Percentiles rank a stretch among this genome's conserved stretches.
Evolutionary conservation across 1,140 invertebrate species (phyloP).

Genomic region (Thaumatotibia leucotreta): DNA sequence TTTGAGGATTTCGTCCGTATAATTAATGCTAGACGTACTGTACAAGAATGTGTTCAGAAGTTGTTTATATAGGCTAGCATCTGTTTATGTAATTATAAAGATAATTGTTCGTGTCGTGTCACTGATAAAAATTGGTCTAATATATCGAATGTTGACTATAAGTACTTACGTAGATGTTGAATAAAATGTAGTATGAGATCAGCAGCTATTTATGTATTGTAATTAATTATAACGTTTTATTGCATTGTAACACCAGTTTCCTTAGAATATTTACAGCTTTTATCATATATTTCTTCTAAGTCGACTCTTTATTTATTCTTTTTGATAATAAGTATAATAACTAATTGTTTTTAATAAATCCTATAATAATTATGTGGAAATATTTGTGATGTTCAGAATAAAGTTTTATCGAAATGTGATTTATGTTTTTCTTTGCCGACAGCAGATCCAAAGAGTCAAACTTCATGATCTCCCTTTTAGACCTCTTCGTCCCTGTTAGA

Average conservation of each 20-base stretch:
- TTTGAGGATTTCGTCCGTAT: background rate
- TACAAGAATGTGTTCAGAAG: background rate
- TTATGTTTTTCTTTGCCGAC: too few species aligned
- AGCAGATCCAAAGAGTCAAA: background rate
- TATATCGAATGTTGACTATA: background rate
- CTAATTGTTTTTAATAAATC: slow-evolving; percentile 30
- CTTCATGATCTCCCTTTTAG: too few species aligned
- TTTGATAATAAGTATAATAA: slow-evolving; percentile 27
- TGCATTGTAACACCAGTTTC: background rate
- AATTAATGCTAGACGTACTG: background rate
- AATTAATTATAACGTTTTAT: background rate
- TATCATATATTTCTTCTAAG: background rate
- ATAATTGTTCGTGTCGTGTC: too few species aligned
- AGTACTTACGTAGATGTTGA: background rate
- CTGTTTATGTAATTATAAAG: background rate
- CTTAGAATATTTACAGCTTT: background rate
- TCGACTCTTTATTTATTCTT: background rate
- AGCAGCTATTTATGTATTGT: slow-evolving; percentile 1
- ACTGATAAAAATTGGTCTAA: background rate
- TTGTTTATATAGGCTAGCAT: background rate
- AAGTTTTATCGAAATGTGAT: slow-evolving; percentile 30
- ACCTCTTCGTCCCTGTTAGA: too few species aligned
- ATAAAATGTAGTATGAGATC: background rate
- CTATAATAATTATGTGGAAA: slow-evolving; percentile 32
- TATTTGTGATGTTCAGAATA: slow-evolving; percentile 57